phyloP scores from a whole-genome alignment of 2,888 invertebrate species.

The Panopea generosa region DNA sequence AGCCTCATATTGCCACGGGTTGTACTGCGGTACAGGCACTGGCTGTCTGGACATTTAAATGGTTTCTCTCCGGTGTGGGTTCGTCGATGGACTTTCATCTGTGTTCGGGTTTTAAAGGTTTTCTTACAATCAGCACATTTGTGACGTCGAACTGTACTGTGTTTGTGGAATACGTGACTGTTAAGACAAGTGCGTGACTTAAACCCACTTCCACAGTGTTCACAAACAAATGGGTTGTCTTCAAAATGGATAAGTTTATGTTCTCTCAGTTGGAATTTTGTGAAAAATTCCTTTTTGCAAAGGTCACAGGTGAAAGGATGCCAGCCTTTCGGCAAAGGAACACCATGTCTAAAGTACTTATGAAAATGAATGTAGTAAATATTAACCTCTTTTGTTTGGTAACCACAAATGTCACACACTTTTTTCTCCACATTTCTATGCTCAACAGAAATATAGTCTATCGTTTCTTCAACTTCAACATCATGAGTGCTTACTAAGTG shows the following conservation, averaged over 20 bases:
- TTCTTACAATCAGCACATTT: constrained; percentile 74
- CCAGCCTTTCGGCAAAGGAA: constrained; percentile 78
- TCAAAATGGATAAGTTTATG: constrained; percentile 76
- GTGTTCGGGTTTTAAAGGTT: constrained; percentile 77
- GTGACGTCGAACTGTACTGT: constrained; percentile 71
- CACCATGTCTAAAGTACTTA: constrained; percentile 78
- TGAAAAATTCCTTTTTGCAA: constrained; percentile 79
- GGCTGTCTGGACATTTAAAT: constrained; percentile 69
- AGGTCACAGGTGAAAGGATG: constrained; percentile 76
- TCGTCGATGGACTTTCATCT: constrained; percentile 74
- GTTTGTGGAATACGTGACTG: constrained; percentile 78
- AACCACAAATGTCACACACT: constrained; percentile 80
- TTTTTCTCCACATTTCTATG: constrained; percentile 58
- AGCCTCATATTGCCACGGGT: constrained; percentile 78
- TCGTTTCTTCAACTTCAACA: constrained; percentile 62
- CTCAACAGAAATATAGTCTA: constrained; percentile 60
- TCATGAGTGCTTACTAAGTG: constrained; percentile 75
- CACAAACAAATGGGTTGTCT: constrained; percentile 76
- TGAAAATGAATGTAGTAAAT: constrained; percentile 79
- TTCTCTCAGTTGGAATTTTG: constrained; percentile 77
- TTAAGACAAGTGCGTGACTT: constrained; percentile 74
- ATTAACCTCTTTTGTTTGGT: constrained; percentile 73
- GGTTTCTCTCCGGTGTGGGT: constrained; percentile 80
- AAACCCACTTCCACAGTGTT: constrained; percentile 77
- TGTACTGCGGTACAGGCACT: constrained; percentile 74